Evolutionary conservation across 1,140 invertebrate genomes (phyloP), one percentile per base, ranked within the genome.

Genomic region (Aphidius ervi): DNA sequence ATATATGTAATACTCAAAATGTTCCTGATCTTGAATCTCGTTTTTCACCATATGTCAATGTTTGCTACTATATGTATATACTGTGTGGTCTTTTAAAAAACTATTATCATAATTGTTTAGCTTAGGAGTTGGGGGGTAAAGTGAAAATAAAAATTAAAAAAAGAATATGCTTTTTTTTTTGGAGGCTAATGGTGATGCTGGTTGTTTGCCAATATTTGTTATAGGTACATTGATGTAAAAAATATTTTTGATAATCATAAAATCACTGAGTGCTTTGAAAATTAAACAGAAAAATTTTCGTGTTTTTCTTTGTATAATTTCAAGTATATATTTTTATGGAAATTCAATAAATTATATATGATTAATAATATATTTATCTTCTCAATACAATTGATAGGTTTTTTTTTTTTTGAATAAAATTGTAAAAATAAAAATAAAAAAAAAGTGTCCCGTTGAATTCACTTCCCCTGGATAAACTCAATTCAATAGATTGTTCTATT

Each of bases 401-500:
- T 43, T 8, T 43, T 43, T 8, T 43, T 43, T 7, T 43, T 43
- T 43, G 9, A 43, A 10, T 10, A 20, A 48, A 10, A 48, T 48
- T 48, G n/a, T 48, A 42, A 42, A 42, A 42, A 41, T 0, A 6
- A n/a, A 16, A 16, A 16, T 16, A 31, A 31, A 31, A 31, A 31
- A 10, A 53, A 41, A 53, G 16, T 45, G 8, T 48, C n/a, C 39
- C 53, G 9, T 50, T 7, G 42, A 52, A 46, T 57, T 52, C 60
- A 52, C 50, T 46, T 9, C 48, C 48, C 37, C 20, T 52, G 63
- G 65, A 63, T 65, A 76, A 77, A 78, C 72, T 77, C 69, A 67
- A 77, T 77, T 78, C 70, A 54, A 68, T 65, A 71, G 72, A 71
- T 73, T 74, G 69, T 75, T 73, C 71, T 71, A 74, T 74, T 68